A percentile compares a stretch with the other conserved stretches of the same genome.
These are phyloP conservation scores for Dermochelys coriacea DNA, from an alignment of 2,797 vertebrate genomes.

Conservation along the genomic window DNA sequence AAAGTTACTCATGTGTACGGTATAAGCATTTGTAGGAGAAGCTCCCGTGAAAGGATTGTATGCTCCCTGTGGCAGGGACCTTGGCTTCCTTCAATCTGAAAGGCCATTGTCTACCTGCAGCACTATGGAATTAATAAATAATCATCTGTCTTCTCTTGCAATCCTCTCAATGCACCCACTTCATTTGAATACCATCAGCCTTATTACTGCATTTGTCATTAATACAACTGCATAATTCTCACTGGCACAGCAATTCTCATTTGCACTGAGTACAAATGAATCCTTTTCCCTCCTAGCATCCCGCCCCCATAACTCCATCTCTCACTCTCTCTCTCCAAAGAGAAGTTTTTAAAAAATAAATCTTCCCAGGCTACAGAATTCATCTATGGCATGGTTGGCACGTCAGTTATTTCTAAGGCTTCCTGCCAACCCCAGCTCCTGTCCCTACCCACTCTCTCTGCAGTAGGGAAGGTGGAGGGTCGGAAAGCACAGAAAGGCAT, in stretches of 20 bases:
- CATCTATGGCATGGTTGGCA: neutral
- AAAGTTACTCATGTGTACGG: neutral
- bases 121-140: fast-evolving
- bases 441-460: fast-evolving
- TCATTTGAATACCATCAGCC: neutral
- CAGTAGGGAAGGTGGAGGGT: neutral
- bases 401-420: fast-evolving
- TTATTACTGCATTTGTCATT: neutral
- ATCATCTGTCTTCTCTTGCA: neutral
- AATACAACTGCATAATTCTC: neutral
- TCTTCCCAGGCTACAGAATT: too few relatives aligned
- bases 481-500: neutral
- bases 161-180: neutral
- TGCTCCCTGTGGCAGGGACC: neutral
- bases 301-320: neutral
- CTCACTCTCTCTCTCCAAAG: neutral
- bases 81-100: neutral
- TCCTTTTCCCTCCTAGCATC: neutral
- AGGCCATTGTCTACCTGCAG: fast-evolving
- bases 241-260: neutral
- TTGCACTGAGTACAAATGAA: neutral
- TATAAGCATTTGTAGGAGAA: neutral
- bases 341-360: neutral
- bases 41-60: neutral
- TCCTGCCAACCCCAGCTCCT: fast-evolving